Evolutionary conservation across 1,140 invertebrate genomes (phyloP), one percentile per base, ranked within the genome.

Genomic region (Hylaeus volcanicus): DNA sequence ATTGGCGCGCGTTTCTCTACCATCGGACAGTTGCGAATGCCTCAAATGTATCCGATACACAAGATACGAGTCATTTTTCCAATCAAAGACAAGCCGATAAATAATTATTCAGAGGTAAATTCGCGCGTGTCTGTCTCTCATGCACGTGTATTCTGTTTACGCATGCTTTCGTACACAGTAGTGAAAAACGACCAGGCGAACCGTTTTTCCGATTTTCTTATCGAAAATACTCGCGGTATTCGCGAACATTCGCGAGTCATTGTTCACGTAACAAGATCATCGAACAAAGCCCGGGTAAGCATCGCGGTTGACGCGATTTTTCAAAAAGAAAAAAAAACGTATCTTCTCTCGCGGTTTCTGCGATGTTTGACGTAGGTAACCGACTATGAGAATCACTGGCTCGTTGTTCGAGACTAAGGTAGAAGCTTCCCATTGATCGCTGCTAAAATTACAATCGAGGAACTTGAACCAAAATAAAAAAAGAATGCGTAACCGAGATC

Each of bases 361-460:
- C 55, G n/a, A 41, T 73, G 5, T 45, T 51, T 12, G 5, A 64
- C n/a, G 66, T 26, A 26, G 26, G 26, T 45, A 53, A 75, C 66
- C 39, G 26, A 73, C 8, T 43, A 15, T 26, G 48, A 63, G 41
- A 77, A 66, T 5, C 9, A 11, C 37, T 15, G 37, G 53, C 53
- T 76, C 43, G 65, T 45, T 37, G 37, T 61, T 61, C 14, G 45
- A 45, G 75, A n/a, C 66, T 65, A 65, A 82, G 75, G 75, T 82
- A 66, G 80, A 78, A 71, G 80, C 80, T 78, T 78, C 45, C 75
- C 68, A 77, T 81, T 81, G 74, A 82, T 82, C 75, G 74, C n/a
- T 72, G 80, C 65, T 78, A 78, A 75, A 75, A 69, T 80, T 80
- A 80, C 79, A 55, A 75, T 75, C 55, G 8, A 51, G 14, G 9